These are phyloP conservation scores for Stenodera caucasica DNA, from an alignment of 2,888 invertebrate genomes.

Conservation along the genomic window DNA sequence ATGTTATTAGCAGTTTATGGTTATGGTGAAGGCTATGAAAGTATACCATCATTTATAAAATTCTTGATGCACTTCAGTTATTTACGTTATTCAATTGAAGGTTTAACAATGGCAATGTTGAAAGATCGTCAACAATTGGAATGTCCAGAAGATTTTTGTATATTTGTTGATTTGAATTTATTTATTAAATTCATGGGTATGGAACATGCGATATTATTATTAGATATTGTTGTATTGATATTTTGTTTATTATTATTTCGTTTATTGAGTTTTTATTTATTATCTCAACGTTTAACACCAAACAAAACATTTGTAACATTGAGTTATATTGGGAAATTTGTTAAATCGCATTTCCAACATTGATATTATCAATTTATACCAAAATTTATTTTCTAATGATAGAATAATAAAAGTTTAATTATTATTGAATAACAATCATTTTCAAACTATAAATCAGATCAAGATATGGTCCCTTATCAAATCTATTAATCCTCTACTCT, in stretches of 20 bases:
- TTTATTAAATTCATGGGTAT: conserved; percentile 77
- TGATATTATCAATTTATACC: neutral
- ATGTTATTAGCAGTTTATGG: conserved; percentile 87
- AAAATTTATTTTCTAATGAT: too few species aligned
- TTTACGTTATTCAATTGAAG: conserved; percentile 70
- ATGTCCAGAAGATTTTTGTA: conserved; percentile 77
- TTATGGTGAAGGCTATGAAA: conserved; percentile 73
- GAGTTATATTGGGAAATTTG: conserved; percentile 68
- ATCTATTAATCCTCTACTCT: too few species aligned
- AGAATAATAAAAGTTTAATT: too few species aligned
- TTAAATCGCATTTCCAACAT: conserved; percentile 57
- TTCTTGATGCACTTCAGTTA: conserved; percentile 82
- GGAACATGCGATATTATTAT: conserved; percentile 69
- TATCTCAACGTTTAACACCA: conserved; percentile 71
- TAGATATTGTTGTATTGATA: conserved; percentile 67
- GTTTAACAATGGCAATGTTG: conserved; percentile 77
- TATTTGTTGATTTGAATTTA: conserved; percentile 72
- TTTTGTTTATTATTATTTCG: conserved; percentile 67
- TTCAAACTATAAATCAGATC: too few species aligned
- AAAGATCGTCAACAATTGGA: conserved; percentile 70
- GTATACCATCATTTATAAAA: conserved; percentile 71
- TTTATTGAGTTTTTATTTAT: conserved; percentile 68
- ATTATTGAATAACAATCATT: too few species aligned
- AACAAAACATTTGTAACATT: conserved; percentile 72
- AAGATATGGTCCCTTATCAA: too few species aligned